Evolutionary conservation across 2,113 vertebrate genomes (phyloP), one percentile per base, ranked within the genome.

Genomic region (Balaeniceps rex): DNA sequence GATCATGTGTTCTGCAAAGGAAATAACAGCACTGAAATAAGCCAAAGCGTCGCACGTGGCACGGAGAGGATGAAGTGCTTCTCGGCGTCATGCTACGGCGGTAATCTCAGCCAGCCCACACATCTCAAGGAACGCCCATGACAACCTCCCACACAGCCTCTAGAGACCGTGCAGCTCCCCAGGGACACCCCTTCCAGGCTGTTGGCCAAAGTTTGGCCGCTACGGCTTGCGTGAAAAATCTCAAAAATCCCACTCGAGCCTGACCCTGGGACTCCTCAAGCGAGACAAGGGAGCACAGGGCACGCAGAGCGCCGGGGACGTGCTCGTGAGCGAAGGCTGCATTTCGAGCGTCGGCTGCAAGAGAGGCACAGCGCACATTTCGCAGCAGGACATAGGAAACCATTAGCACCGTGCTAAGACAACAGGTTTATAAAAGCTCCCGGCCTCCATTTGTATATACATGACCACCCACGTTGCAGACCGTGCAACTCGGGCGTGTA

Each of bases 1-100:
- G 26, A 46, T 58, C 75, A 25, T 23, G 36, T 68, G 49, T 17
- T 81, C 55, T 11, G 54, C 71, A 58, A 58, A 80, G 75, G 66
- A 83, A 77, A 44, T 44, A 31, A 58, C 33, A 29, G 65, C 4
- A 5, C 46, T 9, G 60, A 47, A 60, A 84, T 12, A 89, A 89
- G 55, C 9, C 1, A 0, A 36, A 54, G n/a, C 0, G 0, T 51
- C 9, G 18, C 70, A 11, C 36, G 58, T 2, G 7, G 60, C 42
- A 54, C 1, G 0, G 51, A n/a, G 74, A 51, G 55, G 65, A 72
- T 51, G 68, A 52, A 92, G 61, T 14, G 36, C 38, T 60, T 85
- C 83, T 68, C 0, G 0, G 92, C 31, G 3, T 54, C 88, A 79
- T 65, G 34, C 88, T 55, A 40, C 1, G 1, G 36, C 33, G 51